These are phyloP conservation scores for Bubalus kerabau DNA, from an alignment of 2,113 vertebrate species.

Conservation along the genomic window DNA sequence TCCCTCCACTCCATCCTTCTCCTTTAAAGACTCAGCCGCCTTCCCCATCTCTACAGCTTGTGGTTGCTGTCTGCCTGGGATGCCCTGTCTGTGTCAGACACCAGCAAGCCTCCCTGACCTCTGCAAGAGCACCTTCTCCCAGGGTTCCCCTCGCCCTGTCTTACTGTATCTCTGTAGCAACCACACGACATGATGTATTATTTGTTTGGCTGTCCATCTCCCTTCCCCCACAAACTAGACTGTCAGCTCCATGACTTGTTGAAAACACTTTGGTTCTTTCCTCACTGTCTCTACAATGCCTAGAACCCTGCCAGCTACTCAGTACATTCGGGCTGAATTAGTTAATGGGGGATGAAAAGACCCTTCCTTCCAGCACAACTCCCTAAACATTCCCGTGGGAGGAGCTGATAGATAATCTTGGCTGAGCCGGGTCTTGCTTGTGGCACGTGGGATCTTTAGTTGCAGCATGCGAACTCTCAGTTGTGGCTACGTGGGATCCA, in stretches of 20 bases:
- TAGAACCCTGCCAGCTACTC: not conserved
- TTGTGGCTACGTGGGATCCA: not conserved
- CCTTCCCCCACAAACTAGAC: not conserved
- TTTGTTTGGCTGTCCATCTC: not conserved
- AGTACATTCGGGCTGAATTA: not conserved
- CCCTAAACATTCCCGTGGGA: not conserved
- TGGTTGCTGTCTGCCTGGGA: not conserved
- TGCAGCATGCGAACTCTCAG: not conserved
- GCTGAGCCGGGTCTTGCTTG: not conserved
- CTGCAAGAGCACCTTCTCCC: not conserved
- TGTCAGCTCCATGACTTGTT: not conserved
- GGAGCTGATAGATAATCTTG: not conserved
- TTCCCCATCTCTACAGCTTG: not conserved
- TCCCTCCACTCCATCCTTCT: not conserved
- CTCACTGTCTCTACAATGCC: not conserved
- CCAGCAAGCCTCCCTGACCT: not conserved
- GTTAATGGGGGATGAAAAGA: not conserved
- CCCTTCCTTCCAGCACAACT: not conserved
- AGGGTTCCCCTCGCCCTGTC: not conserved
- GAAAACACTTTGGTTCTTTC: not conserved
- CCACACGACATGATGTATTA: not conserved
- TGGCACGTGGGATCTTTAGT: not conserved
- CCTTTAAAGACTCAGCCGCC: not conserved
- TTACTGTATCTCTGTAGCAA: not conserved
- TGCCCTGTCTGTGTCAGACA: not conserved